A percentile compares a stretch with the other conserved stretches of the same genome.
Evolutionary conservation across 2,113 vertebrate species (phyloP).

Genomic region (Hippocampus mohnikei): DNA sequence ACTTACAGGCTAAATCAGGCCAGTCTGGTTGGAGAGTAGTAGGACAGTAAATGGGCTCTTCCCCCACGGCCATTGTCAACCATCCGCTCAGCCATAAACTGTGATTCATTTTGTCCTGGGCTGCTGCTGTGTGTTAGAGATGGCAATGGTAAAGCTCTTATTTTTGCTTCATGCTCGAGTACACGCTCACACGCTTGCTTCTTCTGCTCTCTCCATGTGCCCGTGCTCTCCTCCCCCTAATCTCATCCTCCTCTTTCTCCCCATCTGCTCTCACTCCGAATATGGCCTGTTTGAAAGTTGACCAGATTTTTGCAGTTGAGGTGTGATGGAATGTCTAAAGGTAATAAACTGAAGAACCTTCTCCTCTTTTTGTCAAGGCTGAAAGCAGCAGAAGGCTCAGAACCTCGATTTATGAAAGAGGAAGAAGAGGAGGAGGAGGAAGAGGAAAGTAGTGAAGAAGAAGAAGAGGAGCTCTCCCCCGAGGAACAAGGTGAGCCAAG

Average conservation of each 20-base stretch:
- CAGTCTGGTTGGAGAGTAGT: constrained; percentile 17
- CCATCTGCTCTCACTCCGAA: constrained; percentile 20
- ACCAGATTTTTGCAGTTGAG: not conserved
- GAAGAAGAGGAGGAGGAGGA: constrained; percentile 70
- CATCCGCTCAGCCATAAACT: constrained; percentile 30
- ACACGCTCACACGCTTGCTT: constrained; percentile 19
- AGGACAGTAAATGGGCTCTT: constrained; percentile 36
- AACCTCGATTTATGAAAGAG: constrained; percentile 75
- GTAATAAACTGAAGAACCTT: not conserved
- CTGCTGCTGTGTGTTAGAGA: constrained; percentile 27
- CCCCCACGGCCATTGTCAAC: constrained; percentile 32
- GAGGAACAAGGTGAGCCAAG: constrained; percentile 84
- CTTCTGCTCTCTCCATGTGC: constrained; percentile 14
- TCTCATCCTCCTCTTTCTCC: constrained; percentile 3
- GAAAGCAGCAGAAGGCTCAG: constrained; percentile 80
- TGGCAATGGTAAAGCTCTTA: constrained; percentile 24
- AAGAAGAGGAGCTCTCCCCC: constrained; percentile 84
- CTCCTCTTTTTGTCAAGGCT: constrained; percentile 67
- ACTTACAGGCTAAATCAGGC: constrained; percentile 10
- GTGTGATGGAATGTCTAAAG: not conserved
- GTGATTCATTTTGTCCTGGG: constrained; percentile 28
- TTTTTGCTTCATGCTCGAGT: constrained; percentile 41
- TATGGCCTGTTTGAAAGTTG: not conserved
- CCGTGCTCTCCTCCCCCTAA: constrained; percentile 16
- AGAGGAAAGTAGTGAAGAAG: constrained; percentile 86